These are phyloP conservation scores for Ataeniobius toweri DNA, from an alignment of 2,797 vertebrate species.

Conservation along the genomic window DNA sequence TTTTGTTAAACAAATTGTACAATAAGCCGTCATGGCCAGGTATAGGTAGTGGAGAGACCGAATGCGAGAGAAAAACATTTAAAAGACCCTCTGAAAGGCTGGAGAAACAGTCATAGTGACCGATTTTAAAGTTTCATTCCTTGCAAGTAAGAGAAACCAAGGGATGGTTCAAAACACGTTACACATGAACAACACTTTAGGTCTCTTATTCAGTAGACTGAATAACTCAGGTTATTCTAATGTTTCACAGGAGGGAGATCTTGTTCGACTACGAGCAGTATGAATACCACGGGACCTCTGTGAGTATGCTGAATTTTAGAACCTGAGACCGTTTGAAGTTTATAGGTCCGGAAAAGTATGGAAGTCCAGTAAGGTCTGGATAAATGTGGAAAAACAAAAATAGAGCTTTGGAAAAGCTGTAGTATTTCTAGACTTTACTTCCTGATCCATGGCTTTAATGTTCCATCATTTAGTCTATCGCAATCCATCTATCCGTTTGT, in stretches of 20 bases:
- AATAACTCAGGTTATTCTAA: background rate
- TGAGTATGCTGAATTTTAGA: constrained; percentile 74
- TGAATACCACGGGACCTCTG: constrained; percentile 96
- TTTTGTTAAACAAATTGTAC: background rate
- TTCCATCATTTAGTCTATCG: too few relatives aligned
- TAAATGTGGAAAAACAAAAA: background rate
- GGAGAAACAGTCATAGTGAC: background rate
- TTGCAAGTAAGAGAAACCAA: too few relatives aligned
- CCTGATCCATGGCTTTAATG: too few relatives aligned
- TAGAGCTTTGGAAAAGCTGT: background rate
- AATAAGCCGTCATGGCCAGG: too few relatives aligned
- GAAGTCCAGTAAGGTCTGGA: background rate
- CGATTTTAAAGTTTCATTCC: background rate
- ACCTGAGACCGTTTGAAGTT: background rate
- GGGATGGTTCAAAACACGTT: too few relatives aligned
- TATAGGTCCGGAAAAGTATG: background rate
- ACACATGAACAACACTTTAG: too few relatives aligned
- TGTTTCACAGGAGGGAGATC: constrained; percentile 87
- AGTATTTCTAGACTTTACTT: too few relatives aligned
- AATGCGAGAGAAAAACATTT: background rate
- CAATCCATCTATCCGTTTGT: too few relatives aligned
- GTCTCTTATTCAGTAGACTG: background rate
- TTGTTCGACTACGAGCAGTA: constrained; percentile 98
- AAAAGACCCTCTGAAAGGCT: background rate
- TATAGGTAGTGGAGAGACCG: too few relatives aligned